Conservation (phyloP, 2,113 vertebrate genomes). For the Mirounga angustirostris region DNA sequence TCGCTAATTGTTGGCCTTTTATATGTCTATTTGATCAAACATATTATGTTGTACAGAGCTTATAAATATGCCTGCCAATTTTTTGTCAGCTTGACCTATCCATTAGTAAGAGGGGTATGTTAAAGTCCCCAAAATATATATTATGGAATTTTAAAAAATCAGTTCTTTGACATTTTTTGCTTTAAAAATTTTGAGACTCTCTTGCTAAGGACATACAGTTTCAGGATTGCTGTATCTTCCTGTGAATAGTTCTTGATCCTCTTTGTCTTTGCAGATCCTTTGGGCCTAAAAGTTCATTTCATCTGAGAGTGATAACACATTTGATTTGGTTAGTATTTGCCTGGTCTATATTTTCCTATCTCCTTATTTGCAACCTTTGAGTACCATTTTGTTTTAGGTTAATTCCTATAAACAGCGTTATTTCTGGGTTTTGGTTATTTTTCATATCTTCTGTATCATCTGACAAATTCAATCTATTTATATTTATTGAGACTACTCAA, state of each 20-base stretch:
- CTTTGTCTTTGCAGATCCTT: conserved; percentile 1
- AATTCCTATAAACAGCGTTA: background rate
- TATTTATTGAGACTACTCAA: background rate
- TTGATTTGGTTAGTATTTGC: background rate
- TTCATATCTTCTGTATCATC: background rate
- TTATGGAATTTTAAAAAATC: background rate
- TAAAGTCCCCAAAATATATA: background rate
- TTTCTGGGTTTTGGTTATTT: conserved; percentile 16
- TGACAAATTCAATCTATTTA: conserved; percentile 6
- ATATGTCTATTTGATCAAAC: background rate
- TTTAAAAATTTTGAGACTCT: conserved; percentile 26
- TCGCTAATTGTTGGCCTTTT: background rate
- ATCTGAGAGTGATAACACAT: background rate
- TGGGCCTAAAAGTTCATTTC: background rate
- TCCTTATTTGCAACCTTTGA: background rate
- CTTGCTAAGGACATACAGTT: background rate
- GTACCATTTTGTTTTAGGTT: background rate
- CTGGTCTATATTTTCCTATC: background rate
- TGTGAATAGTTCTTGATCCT: background rate
- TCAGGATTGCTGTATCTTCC: background rate
- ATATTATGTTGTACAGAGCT: background rate
- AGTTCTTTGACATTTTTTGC: background rate
- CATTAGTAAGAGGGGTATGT: background rate
- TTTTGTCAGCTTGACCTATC: conserved; percentile 7
- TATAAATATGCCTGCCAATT: background rate